These are phyloP conservation scores for Oryctes rhinoceros DNA, from an alignment of 1,140 invertebrate species.

Conservation along the genomic window DNA sequence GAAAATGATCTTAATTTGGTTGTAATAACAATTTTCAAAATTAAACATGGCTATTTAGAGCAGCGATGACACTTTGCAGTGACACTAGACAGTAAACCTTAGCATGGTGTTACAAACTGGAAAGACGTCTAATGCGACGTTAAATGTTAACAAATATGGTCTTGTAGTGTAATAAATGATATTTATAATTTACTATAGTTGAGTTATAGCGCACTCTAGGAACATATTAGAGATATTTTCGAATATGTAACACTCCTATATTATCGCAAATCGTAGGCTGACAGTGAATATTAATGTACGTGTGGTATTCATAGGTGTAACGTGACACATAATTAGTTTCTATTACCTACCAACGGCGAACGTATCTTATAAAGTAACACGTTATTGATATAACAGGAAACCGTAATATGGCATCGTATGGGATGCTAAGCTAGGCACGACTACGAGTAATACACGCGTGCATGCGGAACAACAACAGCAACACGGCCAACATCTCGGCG, in stretches of 20 bases:
- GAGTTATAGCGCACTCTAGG: too few relatives aligned
- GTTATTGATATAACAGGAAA: constrained; percentile 31
- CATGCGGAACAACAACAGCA: background rate
- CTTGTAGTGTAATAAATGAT: too few relatives aligned
- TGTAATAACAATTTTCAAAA: too few relatives aligned
- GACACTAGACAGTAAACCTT: too few relatives aligned
- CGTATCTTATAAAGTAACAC: background rate
- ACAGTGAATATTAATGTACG: background rate
- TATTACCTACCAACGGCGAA: constrained; percentile 10
- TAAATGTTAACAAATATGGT: too few relatives aligned
- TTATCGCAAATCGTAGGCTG: background rate
- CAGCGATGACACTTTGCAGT: too few relatives aligned
- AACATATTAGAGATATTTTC: too few relatives aligned
- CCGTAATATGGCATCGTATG: constrained; percentile 14
- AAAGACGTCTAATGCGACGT: too few relatives aligned
- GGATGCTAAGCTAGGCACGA: background rate
- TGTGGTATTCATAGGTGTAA: background rate
- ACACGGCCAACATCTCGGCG: background rate
- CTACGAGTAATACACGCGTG: background rate
- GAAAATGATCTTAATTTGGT: too few relatives aligned
- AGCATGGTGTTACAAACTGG: too few relatives aligned
- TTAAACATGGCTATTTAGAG: too few relatives aligned
- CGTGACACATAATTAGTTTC: constrained; percentile 28
- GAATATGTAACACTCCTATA: background rate
- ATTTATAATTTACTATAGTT: too few relatives aligned